These are phyloP conservation scores for Drosophila pegasa DNA, from an alignment of 2,888 invertebrate species.

Conservation along the genomic window DNA sequence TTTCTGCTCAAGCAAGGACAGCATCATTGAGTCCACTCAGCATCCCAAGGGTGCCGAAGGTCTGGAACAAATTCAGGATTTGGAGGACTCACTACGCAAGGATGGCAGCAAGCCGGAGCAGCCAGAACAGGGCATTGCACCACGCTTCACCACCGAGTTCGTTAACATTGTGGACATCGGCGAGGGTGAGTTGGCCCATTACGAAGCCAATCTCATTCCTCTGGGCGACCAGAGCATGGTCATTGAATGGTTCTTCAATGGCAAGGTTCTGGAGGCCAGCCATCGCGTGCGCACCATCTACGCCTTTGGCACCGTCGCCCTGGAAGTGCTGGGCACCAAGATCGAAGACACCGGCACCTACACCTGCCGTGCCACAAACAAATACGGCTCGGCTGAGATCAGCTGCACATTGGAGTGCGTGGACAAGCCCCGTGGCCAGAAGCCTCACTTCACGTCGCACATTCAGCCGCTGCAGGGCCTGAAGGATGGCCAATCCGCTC, in stretches of 20 bases:
- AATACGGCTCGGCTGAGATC: conserved; percentile 95
- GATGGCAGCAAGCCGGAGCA: conserved; percentile 89
- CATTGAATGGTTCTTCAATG: conserved; percentile 98
- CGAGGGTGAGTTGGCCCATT: conserved; percentile 98
- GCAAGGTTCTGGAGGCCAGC: conserved; percentile 93
- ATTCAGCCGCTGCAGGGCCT: conserved; percentile 93
- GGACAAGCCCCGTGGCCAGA: conserved; percentile 93
- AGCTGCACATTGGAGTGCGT: conserved; percentile 93
- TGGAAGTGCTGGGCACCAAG: conserved; percentile 97
- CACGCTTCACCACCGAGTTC: conserved; percentile 95
- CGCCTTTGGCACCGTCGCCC: conserved; percentile 98
- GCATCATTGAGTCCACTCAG: conserved; percentile 94
- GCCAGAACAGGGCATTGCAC: conserved; percentile 92
- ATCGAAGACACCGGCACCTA: conserved; percentile 96
- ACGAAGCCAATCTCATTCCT: conserved; percentile 97
- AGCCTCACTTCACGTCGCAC: conserved; percentile 94
- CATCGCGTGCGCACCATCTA: conserved; percentile 96
- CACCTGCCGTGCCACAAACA: conserved; percentile 94
- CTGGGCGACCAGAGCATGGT: conserved; percentile 97
- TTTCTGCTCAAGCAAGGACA: conserved; percentile 92
- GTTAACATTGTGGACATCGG: conserved; percentile 92
- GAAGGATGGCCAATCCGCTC: conserved; percentile 96
- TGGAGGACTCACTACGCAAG: conserved; percentile 93
- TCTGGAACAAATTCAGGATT: conserved; percentile 94
- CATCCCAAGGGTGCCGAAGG: conserved; percentile 98